A percentile compares a stretch with the other conserved stretches of the same genome.
Conservation (phyloP, 2,113 vertebrate species). For the Psophia crepitans region DNA sequence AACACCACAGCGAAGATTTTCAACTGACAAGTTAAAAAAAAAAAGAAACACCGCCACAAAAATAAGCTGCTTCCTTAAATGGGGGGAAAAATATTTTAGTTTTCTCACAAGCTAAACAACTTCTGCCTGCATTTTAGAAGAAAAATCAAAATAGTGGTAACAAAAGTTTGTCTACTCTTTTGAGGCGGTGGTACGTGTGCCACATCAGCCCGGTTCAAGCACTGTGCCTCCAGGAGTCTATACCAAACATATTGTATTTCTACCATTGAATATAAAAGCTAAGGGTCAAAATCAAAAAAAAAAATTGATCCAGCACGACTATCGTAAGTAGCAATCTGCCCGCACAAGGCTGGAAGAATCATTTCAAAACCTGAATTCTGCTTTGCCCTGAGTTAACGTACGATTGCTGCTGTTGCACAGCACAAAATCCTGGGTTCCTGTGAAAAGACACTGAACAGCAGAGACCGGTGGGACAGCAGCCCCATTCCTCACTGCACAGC, state of each 20-base stretch:
- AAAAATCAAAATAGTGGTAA: neutral
- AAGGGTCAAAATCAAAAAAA: neutral
- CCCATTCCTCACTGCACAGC: neutral
- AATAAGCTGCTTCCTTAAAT: neutral
- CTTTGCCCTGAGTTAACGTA: neutral
- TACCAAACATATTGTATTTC: neutral
- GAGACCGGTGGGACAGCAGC: neutral
- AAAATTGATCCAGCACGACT: neutral
- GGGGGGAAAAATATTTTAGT: neutral
- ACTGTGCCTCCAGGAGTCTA: neutral
- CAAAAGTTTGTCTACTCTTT: neutral
- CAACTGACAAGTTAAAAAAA: neutral
- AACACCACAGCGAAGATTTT: neutral
- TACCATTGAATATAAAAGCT: neutral
- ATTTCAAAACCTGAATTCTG: neutral
- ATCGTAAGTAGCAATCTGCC: neutral
- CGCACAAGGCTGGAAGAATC: neutral
- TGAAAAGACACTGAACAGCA: neutral
- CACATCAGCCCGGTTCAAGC: neutral
- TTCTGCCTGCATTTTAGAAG: neutral
- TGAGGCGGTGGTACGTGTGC: rapidly evolving
- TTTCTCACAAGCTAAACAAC: neutral
- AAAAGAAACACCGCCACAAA: neutral
- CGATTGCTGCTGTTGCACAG: neutral
- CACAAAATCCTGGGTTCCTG: neutral